Evolutionary conservation across 1,140 invertebrate genomes (phyloP).

Genomic region (Colletes gigas): DNA sequence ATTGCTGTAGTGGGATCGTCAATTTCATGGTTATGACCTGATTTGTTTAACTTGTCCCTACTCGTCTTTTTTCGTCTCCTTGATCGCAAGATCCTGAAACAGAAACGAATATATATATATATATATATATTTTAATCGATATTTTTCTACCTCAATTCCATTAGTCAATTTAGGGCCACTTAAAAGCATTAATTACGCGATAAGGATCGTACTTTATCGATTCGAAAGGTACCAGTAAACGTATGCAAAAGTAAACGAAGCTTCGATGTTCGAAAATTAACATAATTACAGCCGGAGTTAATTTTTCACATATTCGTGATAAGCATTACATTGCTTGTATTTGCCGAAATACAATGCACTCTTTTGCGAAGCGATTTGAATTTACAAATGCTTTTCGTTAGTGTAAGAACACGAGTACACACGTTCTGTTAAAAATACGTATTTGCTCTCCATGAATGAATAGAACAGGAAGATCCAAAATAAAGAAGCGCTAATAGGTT

Average conservation of each 20-base stretch:
- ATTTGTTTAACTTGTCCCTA: conserved; percentile 31
- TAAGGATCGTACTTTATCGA: no score
- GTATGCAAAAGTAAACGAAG: no score
- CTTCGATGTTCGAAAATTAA: no score
- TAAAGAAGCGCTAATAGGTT: neutral
- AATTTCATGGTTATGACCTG: conserved; percentile 70
- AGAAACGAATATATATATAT: neutral
- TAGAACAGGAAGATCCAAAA: neutral
- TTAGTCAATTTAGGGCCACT: neutral
- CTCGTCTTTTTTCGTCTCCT: conserved; percentile 42
- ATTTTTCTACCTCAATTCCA: neutral
- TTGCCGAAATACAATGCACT: no score
- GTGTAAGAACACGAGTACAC: neutral
- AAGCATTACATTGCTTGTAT: no score
- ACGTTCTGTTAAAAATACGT: neutral
- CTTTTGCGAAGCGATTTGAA: no score
- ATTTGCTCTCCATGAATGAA: neutral
- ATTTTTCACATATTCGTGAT: no score
- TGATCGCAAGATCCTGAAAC: conserved; percentile 54
- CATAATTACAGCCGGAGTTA: no score
- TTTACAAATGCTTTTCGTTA: neutral
- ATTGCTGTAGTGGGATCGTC: conserved; percentile 67
- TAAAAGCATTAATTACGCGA: neutral
- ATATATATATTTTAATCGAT: neutral
- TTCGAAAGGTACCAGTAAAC: no score